A percentile compares a stretch with the other conserved stretches of the same genome.
These are phyloP conservation scores for Therioaphis trifolii DNA, from an alignment of 2,888 invertebrate species.

Conservation along the genomic window DNA sequence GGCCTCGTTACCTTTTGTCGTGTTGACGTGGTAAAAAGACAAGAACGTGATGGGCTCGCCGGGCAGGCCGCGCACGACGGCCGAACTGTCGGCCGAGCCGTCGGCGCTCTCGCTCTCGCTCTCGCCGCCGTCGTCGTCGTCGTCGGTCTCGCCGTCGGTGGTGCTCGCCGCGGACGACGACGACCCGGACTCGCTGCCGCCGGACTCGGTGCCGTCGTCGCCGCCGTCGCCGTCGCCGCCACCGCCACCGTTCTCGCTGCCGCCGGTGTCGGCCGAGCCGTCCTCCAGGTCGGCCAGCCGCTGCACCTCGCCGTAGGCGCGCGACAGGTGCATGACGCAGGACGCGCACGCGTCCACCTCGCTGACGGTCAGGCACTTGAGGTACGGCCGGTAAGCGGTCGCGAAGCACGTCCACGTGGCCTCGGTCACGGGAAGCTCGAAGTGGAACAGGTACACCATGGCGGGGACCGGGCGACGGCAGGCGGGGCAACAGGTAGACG, in stretches of 20 bases:
- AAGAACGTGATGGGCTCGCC: conserved; percentile 10
- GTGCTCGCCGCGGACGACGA: no score
- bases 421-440: conserved; percentile 39
- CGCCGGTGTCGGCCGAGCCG: no score
- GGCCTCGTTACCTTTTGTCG: conserved; percentile 37
- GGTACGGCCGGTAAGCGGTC: conserved; percentile 51
- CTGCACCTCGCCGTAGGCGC: neutral
- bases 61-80: neutral
- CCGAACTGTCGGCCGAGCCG: neutral
- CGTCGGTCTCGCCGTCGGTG: neutral
- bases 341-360: conserved; percentile 37
- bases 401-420: conserved; percentile 51
- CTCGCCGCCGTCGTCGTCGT: no score
- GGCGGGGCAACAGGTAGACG: no score
- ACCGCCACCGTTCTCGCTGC: neutral
- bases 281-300: neutral
- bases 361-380: conserved; percentile 50
- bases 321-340: conserved; percentile 42
- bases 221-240: neutral
- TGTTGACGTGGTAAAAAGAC: conserved; percentile 51
- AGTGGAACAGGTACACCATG: conserved; percentile 59
- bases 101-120: neutral
- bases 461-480: neutral
- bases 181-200: neutral
- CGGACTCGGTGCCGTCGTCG: neutral